Evolutionary conservation across 2,113 vertebrate species (phyloP), one percentile per base, ranked within the genome.

Genomic region (Calypte anna): DNA sequence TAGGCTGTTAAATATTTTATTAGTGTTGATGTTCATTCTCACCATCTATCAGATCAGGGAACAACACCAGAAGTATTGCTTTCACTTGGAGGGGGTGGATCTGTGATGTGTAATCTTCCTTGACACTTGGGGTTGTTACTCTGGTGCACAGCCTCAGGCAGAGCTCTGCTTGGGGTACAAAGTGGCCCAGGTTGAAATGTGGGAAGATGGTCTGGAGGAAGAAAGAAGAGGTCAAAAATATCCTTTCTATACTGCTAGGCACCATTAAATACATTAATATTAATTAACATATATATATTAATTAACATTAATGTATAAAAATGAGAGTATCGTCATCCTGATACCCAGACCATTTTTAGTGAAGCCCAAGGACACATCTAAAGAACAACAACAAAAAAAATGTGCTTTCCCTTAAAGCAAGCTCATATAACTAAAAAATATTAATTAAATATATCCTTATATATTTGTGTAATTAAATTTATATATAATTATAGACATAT

Each of bases 1-100:
- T 28, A 69, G 74, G 75, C 88, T 95, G 82, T 62, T 94, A 55
- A 92, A 93, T 92, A 53, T 94, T 96, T 96, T 51, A 94, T 96
- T 43, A 15, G 74, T 33, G 92, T 54, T 92, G 91, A 19, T 95
- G 74, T 57, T 96, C 63, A 14, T 50, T 69, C 40, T 58, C 38
- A 48, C 79, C 43, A 4, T 61, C 3, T 5, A 36, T 94, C 93
- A 88, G 87, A 88, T 79, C 57, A 12, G 16, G 64, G 55, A 69
- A 44, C 76, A 73, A 9, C 82, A 80, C 3, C 82, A 86, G 58
- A 25, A 92, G 73, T 59, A 54, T 82, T 89, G 62, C 68, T 66
- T n/a, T 55, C 73, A 16, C 79, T 69, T 48, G 3, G 22, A 22
- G 57, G 55, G 46, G 17, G 5, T 38, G 24, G 58, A 25, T 19